These are phyloP conservation scores for Cantharis rufa DNA, from an alignment of 2,888 invertebrate species.

Conservation along the genomic window DNA sequence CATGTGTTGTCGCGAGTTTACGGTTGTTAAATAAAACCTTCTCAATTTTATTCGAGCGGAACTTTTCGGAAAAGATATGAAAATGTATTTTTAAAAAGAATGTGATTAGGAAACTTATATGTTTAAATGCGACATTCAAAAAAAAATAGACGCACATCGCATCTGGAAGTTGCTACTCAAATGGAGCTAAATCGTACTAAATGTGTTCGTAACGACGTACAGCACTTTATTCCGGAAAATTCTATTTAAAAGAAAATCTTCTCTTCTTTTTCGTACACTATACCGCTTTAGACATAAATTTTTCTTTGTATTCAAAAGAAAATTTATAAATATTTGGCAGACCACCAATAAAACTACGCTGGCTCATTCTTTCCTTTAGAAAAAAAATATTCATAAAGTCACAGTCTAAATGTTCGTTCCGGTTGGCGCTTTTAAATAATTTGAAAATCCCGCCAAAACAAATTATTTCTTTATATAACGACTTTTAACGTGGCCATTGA, in stretches of 20 bases:
- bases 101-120: neutral
- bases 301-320: neutral
- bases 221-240: conserved; percentile 1
- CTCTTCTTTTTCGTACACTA: neutral
- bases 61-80: neutral
- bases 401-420: neutral
- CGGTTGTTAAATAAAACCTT: neutral
- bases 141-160: conserved; percentile 10
- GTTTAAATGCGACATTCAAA: conserved; percentile 10
- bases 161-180: conserved; percentile 24
- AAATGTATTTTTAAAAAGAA: neutral
- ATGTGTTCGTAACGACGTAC: conserved; percentile 4
- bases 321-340: neutral
- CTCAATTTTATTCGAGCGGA: neutral
- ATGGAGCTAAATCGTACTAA: conserved; percentile 29
- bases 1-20: neutral
- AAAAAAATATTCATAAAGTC: neutral
- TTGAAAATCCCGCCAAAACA: neutral
- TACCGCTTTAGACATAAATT: neutral
- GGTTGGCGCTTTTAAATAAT: neutral
- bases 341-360: neutral
- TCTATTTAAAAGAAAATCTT: neutral
- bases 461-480: neutral
- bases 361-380: neutral
- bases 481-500: neutral